phyloP scores from a whole-genome alignment of 1,140 invertebrate genomes.

The Acromyrmex heyeri region DNA sequence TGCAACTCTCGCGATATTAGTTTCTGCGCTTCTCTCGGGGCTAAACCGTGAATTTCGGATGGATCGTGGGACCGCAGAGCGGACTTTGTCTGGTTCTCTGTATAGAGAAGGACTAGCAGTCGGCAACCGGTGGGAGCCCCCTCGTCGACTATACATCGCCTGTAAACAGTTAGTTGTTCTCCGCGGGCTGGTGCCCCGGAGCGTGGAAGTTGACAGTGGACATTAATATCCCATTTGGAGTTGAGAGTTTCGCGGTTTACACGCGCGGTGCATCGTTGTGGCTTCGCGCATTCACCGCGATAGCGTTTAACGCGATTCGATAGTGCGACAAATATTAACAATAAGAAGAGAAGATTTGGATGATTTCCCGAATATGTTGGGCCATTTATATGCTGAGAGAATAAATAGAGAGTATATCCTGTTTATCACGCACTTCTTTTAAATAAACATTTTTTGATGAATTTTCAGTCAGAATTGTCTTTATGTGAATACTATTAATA shows the following conservation, averaged over 20 bases:
- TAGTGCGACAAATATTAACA: slow-evolving; percentile 31
- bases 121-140: slow-evolving; percentile 58
- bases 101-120: slow-evolving; percentile 20
- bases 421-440: neutral
- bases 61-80: slow-evolving; percentile 59
- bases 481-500: neutral
- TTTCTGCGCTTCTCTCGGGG: slow-evolving; percentile 28
- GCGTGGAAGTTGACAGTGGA: slow-evolving; percentile 70
- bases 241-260: slow-evolving; percentile 81
- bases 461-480: neutral
- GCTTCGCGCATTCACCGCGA: slow-evolving; percentile 44
- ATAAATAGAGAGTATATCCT: neutral
- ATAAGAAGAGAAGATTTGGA: slow-evolving; percentile 10
- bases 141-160: slow-evolving; percentile 48
- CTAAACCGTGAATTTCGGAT: slow-evolving; percentile 61
- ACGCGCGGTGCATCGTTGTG: slow-evolving; percentile 60
- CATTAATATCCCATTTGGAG: slow-evolving; percentile 84
- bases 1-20: slow-evolving; percentile 52
- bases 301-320: slow-evolving; percentile 64
- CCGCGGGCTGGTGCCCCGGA: slow-evolving; percentile 58
- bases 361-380: neutral
- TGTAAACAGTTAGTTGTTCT: slow-evolving; percentile 74
- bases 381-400: slow-evolving; percentile 7
- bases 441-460: neutral
- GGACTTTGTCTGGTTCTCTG: slow-evolving; percentile 43